Evolutionary conservation across 37 sponge, comb jelly and placozoan species (phyloP).

Genomic region (Eunapius fragilis): DNA sequence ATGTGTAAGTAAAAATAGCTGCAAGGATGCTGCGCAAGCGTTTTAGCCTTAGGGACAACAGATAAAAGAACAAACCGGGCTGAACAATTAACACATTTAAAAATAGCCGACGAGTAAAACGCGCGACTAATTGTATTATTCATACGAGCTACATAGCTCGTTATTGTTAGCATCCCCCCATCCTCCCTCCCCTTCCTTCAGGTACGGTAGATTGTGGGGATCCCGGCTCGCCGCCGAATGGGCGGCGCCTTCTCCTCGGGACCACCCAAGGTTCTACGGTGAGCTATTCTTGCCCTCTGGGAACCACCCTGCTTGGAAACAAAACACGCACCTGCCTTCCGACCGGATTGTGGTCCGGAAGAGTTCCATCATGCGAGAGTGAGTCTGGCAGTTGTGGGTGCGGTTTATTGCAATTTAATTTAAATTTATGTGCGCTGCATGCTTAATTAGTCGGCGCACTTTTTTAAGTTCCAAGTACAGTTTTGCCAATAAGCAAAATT

Average conservation of each 20-base stretch:
- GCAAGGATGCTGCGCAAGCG: not conserved
- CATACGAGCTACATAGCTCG: too few species aligned
- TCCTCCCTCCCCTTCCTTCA: not conserved
- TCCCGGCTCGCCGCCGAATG: not conserved
- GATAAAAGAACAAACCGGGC: too few species aligned
- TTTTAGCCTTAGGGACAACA: too few species aligned
- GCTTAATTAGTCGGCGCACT: too few species aligned
- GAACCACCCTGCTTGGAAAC: not conserved
- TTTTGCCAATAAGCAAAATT: too few species aligned
- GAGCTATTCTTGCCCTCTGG: slow-evolving; percentile 26
- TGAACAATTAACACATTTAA: too few species aligned
- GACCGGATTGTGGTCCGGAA: slow-evolving; percentile 51
- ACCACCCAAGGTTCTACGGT: slow-evolving; percentile 1
- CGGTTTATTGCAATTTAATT: not conserved
- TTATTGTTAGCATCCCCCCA: too few species aligned
- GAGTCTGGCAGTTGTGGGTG: slow-evolving; percentile 1
- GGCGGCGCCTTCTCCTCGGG: not conserved
- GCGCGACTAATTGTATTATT: too few species aligned
- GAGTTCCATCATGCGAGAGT: slow-evolving; percentile 37
- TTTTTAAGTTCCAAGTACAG: too few species aligned
- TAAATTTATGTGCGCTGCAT: too few species aligned
- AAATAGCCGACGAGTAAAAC: too few species aligned
- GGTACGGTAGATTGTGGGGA: not conserved
- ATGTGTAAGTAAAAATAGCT: not conserved
- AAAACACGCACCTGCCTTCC: slow-evolving; percentile 8